Conservation (phyloP, 2,113 vertebrate genomes). For the Rhynchopsitta pachyrhyncha region DNA sequence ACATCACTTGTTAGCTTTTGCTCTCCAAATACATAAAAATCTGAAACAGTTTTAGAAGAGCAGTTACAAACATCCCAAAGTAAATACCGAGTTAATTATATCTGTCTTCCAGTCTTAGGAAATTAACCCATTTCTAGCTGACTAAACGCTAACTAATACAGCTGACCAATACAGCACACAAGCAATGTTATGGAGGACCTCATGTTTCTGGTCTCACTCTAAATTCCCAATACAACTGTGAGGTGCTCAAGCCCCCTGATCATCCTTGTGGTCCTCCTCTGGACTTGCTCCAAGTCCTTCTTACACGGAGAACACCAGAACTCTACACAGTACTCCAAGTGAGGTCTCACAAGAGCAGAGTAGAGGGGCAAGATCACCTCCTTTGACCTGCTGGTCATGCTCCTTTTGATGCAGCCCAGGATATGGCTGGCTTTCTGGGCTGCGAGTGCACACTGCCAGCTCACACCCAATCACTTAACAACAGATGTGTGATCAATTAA, state of each 20-base stretch:
- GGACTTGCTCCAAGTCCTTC: neutral
- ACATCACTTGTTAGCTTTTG: neutral
- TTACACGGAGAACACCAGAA: neutral
- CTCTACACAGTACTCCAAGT: neutral
- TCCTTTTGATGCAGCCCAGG: neutral
- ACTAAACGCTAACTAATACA: neutral
- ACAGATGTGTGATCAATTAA: neutral
- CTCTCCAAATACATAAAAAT: neutral
- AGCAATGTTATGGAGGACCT: neutral
- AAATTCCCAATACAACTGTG: neutral
- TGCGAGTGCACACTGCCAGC: neutral
- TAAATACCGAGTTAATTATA: neutral
- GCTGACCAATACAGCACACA: neutral
- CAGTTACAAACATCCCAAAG: neutral
- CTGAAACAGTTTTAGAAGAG: neutral
- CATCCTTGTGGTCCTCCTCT: neutral
- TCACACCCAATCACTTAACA: neutral
- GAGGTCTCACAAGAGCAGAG: neutral
- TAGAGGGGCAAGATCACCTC: neutral
- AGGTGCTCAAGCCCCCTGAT: neutral
- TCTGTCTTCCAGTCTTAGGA: neutral
- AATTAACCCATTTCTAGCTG: neutral
- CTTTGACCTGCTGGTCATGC: neutral
- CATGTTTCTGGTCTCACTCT: neutral
- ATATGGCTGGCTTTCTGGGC: neutral